Base-by-base conservation (phyloP, 2,797 vertebrate species). In the Lophotriccus pileatus region DNA sequence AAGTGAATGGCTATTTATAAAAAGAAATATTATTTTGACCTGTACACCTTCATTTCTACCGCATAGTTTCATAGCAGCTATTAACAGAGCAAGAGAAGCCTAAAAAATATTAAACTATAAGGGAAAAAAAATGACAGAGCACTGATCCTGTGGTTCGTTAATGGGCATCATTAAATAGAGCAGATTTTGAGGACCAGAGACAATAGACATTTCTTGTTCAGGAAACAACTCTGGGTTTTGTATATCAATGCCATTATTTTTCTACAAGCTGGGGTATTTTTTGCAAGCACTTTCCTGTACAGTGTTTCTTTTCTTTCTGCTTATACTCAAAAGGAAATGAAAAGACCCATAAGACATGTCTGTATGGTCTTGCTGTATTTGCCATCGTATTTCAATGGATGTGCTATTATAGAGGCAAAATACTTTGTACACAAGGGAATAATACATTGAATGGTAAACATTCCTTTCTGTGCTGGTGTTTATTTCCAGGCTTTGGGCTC, bases 231-330 rank as follows among this genome's bases (percentile, higher is more conserved):
- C 84, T 74, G 94, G 66, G 32, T 20, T 89, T 87, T 95, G 25
- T 93, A 55, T 85, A 81, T 92, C 94, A 88, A 90, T 95, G 70
- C 72, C 62, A 72, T 95, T 96, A 84, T 96, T 96, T 95, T 94
- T 95, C 94, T 94, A 94, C 79, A 94, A 95, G 94, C 84, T 89
- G 90, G 17, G 92, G 25, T 2, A 17, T 67, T 87, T 92, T 94
- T 95, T 94, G 88, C 86, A 90, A 96, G 96, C 95, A 96, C 96
- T 96, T 97, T 96, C 85, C 95, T 94, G 88, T 97, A 91, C 74
- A 91, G 85, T 88, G 86, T 95, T 94, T 92, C 88, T 84, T 95
- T 96, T 91, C 88, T 97, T 92, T 94, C 93, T 94, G 84, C 52
- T 88, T 91, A 34, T 88, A 75, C 72, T 89, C 49, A 79, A 94